Percentiles rank a stretch among this genome's conserved stretches.
Evolutionary conservation across 2,797 vertebrate genomes (phyloP).

Genomic region (Staurois parvus): DNA sequence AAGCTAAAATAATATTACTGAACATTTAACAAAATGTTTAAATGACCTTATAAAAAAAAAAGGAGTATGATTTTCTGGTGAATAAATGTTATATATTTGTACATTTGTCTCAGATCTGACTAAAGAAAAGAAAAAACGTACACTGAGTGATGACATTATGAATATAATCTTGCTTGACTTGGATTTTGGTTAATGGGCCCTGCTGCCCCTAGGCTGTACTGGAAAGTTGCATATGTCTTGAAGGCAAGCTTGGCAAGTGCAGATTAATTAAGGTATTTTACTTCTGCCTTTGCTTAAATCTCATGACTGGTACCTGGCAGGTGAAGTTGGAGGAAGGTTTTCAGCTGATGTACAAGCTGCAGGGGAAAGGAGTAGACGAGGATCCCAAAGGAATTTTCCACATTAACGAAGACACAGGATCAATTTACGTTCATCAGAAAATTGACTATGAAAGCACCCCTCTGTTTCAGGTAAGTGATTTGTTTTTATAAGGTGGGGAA

Average conservation of each 20-base stretch:
- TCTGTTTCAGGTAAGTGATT: constrained; percentile 41
- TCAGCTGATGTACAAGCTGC: constrained; percentile 51
- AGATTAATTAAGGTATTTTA: neutral
- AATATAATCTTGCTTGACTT: neutral
- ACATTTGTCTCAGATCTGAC: neutral
- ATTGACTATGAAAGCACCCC: constrained; percentile 69
- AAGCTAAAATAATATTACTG: no score
- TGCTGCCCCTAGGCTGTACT: neutral
- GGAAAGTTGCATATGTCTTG: neutral
- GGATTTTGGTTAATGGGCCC: constrained; percentile 5
- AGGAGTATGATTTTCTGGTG: no score
- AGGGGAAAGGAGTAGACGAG: constrained; percentile 68
- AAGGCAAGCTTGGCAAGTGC: neutral
- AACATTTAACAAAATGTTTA: no score
- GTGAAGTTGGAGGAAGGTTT: constrained; percentile 28
- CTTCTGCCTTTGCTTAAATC: constrained; percentile 10
- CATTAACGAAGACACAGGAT: constrained; percentile 64
- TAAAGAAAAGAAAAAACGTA: neutral
- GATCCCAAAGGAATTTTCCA: constrained; percentile 66
- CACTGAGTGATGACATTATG: neutral
- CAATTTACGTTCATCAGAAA: constrained; percentile 60
- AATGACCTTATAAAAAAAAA: no score
- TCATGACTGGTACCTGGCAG: constrained; percentile 16
- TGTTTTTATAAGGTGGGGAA: no score
- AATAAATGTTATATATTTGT: no score